phyloP scores from a whole-genome alignment of 2,888 invertebrate genomes.

The Euclidia mi region DNA sequence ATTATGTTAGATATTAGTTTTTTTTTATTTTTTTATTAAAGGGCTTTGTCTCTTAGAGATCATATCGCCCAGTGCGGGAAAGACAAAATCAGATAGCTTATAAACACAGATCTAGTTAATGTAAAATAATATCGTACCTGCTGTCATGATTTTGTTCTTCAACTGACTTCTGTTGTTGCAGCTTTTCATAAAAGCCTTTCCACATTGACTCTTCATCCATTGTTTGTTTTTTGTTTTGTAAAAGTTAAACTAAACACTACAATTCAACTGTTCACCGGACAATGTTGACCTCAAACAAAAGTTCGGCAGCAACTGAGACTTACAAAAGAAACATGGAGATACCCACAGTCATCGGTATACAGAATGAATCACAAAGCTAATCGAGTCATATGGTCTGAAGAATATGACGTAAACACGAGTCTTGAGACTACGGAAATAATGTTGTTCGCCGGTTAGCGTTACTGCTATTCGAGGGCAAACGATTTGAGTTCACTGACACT shows the following conservation, averaged over 20 bases:
- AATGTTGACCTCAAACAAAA: constrained; percentile 21
- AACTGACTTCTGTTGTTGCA: constrained; percentile 91
- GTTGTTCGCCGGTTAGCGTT: constrained; percentile 44
- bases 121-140: constrained; percentile 85
- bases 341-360: constrained; percentile 59
- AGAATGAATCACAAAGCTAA: constrained; percentile 75
- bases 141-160: constrained; percentile 92
- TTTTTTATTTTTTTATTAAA: no score
- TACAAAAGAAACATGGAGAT: constrained; percentile 64
- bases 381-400: constrained; percentile 77
- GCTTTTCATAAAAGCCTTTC: constrained; percentile 93
- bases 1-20: no score
- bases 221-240: constrained; percentile 35
- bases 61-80: no score
- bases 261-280: constrained; percentile 10
- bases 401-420: constrained; percentile 80
- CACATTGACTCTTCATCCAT: constrained; percentile 94
- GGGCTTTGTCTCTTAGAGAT: no score
- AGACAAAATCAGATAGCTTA: no score
- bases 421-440: constrained; percentile 67
- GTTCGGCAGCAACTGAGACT: constrained; percentile 33
- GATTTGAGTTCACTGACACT: constrained; percentile 71
- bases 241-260: constrained; percentile 25
- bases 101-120: neutral
- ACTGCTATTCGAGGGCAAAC: constrained; percentile 40